Base-by-base conservation (phyloP, 2,888 invertebrate species). In the Dromius quadrimaculatus region DNA sequence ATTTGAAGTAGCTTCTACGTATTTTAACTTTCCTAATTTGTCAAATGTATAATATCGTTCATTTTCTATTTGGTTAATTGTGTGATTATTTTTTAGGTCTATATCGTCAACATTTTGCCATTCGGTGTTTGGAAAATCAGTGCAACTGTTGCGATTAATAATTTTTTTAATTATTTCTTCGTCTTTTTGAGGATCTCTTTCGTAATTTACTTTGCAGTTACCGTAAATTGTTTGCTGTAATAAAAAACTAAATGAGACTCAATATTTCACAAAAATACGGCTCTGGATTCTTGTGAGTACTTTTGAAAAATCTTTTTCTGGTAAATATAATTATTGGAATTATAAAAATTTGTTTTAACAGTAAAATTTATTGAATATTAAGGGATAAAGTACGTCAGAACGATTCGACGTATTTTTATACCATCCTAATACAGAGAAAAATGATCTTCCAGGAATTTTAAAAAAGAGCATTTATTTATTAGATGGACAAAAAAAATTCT, bases 211-310 rank as follows among this genome's bases (percentile, higher is more conserved):
- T 5, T 11, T 32, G 28, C 63, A 63, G 6, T 45, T 28, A 9
- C 63, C 63, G 11, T 23, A 63, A n/a, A 63, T 11, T 17, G 41
- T 63, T 63, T 41, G 28, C 63, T 63, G n/a, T 15, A 43, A 45
- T n/a, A n/a, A n/a, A n/a, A n/a, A n/a, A n/a, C n/a, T n/a, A n/a
- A n/a, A n/a, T n/a, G n/a, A n/a, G n/a, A n/a, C n/a, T n/a, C n/a
- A n/a, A n/a, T n/a, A n/a, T n/a, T n/a, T n/a, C n/a, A n/a, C n/a
- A n/a, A n/a, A n/a, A n/a, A n/a, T n/a, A n/a, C n/a, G n/a, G n/a
- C n/a, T n/a, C n/a, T n/a, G n/a, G n/a, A n/a, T n/a, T n/a, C n/a
- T n/a, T n/a, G n/a, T n/a, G n/a, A n/a, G n/a, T n/a, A n/a, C n/a
- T n/a, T n/a, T n/a, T n/a, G n/a, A n/a, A n/a, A n/a, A n/a, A n/a